Evolutionary conservation across 2,888 invertebrate species (phyloP).

Genomic region (Eristalis arbustorum): DNA sequence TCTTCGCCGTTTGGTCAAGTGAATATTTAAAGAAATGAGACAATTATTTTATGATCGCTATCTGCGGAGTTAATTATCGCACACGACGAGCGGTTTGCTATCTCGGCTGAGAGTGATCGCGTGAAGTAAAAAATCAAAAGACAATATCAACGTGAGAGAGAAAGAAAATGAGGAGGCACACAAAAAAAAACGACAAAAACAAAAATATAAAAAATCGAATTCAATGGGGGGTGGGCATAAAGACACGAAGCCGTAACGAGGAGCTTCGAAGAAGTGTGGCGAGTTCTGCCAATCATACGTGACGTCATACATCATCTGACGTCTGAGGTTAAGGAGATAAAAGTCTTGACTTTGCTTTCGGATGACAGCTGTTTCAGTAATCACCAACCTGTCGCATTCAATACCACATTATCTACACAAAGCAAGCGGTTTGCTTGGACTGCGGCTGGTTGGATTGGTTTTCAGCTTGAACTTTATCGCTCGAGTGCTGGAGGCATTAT

Average conservation of each 20-base stretch:
- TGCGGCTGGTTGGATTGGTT: background rate
- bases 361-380: background rate
- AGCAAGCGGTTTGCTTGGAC: background rate
- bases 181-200: background rate
- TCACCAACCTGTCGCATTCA: slow-evolving; percentile 13
- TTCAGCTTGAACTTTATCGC: background rate
- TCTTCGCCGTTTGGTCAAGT: background rate
- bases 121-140: slow-evolving; percentile 5
- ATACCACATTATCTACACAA: background rate
- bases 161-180: background rate
- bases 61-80: slow-evolving; percentile 28
- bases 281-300: slow-evolving; percentile 5
- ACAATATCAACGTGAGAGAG: slow-evolving; percentile 1
- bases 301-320: slow-evolving; percentile 25
- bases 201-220: background rate
- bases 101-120: slow-evolving; percentile 27
- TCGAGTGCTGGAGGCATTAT: background rate
- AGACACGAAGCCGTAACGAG: background rate
- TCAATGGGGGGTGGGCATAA: background rate
- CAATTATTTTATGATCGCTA: slow-evolving; percentile 24
- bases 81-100: slow-evolving; percentile 3
- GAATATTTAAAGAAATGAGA: slow-evolving; percentile 31
- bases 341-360: background rate
- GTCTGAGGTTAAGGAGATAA: slow-evolving; percentile 22
- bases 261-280: background rate